phyloP scores from a whole-genome alignment of 2,888 invertebrate genomes.

The Ischnus inquisitorius region DNA sequence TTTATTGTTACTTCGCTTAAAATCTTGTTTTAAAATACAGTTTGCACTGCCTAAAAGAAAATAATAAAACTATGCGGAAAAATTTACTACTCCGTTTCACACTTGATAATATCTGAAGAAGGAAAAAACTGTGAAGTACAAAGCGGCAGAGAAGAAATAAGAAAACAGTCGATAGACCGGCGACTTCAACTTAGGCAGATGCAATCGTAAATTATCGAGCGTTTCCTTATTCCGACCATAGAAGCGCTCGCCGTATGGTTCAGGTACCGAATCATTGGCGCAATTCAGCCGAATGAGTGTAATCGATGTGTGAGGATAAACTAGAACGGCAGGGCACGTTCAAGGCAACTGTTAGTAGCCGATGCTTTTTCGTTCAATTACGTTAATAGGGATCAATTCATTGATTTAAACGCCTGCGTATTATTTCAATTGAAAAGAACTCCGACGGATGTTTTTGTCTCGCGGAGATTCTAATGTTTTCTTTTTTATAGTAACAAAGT shows the following conservation, averaged over 20 bases:
- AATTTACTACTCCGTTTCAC: too few species aligned
- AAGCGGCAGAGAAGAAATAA: too few species aligned
- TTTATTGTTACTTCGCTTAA: too few species aligned
- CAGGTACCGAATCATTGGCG: neutral
- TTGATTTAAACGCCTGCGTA: constrained; percentile 25
- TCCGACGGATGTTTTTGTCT: constrained; percentile 9
- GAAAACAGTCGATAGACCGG: too few species aligned
- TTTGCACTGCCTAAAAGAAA: too few species aligned
- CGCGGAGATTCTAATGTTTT: neutral
- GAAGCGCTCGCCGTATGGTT: neutral
- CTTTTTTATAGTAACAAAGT: neutral
- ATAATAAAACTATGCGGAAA: too few species aligned
- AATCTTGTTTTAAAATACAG: too few species aligned
- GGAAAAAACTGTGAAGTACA: too few species aligned
- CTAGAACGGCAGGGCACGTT: neutral
- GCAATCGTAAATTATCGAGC: too few species aligned
- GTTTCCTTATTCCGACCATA: too few species aligned
- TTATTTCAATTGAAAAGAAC: constrained; percentile 13
- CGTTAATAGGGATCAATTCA: constrained; percentile 63
- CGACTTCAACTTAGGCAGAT: too few species aligned
- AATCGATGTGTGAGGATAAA: neutral
- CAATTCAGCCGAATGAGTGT: neutral
- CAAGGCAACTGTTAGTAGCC: constrained; percentile 26
- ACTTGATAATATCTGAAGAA: too few species aligned
- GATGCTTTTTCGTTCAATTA: constrained; percentile 42